Base-by-base conservation (phyloP, 2,113 vertebrate species). In the Neolamprologus modestus region DNA sequence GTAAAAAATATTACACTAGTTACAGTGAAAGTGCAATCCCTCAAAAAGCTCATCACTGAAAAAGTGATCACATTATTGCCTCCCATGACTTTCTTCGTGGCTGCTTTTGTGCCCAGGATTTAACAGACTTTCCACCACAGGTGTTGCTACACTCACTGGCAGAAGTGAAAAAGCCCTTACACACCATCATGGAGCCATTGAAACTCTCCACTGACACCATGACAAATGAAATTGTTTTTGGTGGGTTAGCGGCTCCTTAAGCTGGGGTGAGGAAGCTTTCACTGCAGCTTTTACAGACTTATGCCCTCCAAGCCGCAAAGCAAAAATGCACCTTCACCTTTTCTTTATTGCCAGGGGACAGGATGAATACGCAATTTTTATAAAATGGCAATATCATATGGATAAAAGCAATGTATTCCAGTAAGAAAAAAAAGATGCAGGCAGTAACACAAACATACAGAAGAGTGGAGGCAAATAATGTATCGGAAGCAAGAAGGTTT, bases 191-290 rank as follows among this genome's bases (percentile, higher is more conserved):
- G 55, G 78, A 47, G 86, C 35, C 71, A 52, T 33, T 61, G 76
- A 73, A 86, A 83, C 83, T 87, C 66, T 85, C 57, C 52, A 16
- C 76, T 86, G 81, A 87, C 91, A 89, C 87, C n/a, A 40, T 90
- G 87, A 91, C 87, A 89, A 91, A 89, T 88, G 28, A 87, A 90
- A 92, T 89, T 82, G 89, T 92, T 93, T 88, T 87, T 55, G 83
- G 89, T 88, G 81, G 82, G 84, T 92, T 92, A 88, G 83, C 82
- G 82, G 84, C 89, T 90, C 61, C 81, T 91, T 84, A 85, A 83
- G 31, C 79, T 17, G 6, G 76, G 52, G 66, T 33, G 79, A 90
- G 85, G 86, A 82, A 37, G 59, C 47, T 79, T 61, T 81, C 79
- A 88, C 85, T 89, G 87, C 81, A 78, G 59, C 21, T 53, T 87